A percentile compares a stretch with the other conserved stretches of the same genome.
Evolutionary conservation across 2,888 invertebrate species (phyloP).

Genomic region (Boloria selene): DNA sequence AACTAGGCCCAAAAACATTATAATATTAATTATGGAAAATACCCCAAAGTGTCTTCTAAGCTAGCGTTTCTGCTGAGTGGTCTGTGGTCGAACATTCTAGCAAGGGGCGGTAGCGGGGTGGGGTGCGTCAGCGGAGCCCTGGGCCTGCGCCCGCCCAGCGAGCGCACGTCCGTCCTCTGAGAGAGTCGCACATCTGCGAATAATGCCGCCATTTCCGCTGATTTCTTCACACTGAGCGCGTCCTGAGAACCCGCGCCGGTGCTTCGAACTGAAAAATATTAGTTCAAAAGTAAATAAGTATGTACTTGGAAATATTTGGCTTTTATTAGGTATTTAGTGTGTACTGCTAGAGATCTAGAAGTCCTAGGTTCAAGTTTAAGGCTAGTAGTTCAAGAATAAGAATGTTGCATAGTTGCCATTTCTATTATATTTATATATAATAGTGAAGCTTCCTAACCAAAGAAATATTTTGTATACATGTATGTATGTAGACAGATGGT

Average conservation of each 20-base stretch:
- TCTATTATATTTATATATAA: too few species aligned
- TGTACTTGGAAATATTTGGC: too few species aligned
- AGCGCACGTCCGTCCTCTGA: slow-evolving; percentile 85
- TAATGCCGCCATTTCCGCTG: slow-evolving; percentile 93
- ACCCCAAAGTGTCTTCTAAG: slow-evolving; percentile 85
- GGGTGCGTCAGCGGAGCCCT: slow-evolving; percentile 51
- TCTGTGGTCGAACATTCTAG: slow-evolving; percentile 65
- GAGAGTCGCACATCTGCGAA: slow-evolving; percentile 89
- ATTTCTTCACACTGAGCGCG: slow-evolving; percentile 92
- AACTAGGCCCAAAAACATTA: too few species aligned
- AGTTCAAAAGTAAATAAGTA: too few species aligned
- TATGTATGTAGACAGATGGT: too few species aligned
- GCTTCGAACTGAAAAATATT: slow-evolving; percentile 61
- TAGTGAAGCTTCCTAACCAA: too few species aligned
- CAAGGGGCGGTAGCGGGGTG: slow-evolving; percentile 55
- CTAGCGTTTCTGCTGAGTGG: slow-evolving; percentile 76
- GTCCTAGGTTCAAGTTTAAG: too few species aligned
- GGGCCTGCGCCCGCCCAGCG: slow-evolving; percentile 58
- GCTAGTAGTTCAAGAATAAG: too few species aligned
- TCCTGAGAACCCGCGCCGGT: slow-evolving; percentile 83
- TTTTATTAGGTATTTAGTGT: too few species aligned
- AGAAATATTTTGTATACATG: too few species aligned
- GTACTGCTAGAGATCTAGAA: too few species aligned
- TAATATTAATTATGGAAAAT: slow-evolving; percentile 73
- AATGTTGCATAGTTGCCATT: too few species aligned